These are phyloP conservation scores for Himalopsyche phryganea DNA, from an alignment of 1,140 invertebrate species.

Conservation along the genomic window DNA sequence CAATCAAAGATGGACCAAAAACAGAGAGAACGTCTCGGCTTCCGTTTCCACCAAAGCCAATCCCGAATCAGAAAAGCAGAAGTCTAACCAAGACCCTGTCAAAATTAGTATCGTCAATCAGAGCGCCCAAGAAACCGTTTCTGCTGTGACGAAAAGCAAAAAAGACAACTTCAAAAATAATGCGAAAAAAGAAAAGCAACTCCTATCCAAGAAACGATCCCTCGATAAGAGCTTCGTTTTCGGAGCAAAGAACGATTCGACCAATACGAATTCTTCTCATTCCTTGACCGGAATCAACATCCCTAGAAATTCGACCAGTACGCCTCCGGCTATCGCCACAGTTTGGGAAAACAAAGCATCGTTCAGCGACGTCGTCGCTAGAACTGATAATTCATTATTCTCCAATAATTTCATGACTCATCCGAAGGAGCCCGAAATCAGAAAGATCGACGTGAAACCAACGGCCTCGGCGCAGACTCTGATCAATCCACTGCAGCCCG, in stretches of 20 bases:
- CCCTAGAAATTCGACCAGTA: constrained; percentile 27
- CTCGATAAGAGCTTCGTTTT: constrained; percentile 31
- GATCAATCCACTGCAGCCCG: background rate
- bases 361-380: constrained; percentile 32
- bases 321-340: constrained; percentile 27
- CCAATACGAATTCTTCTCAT: background rate
- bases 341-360: constrained; percentile 34
- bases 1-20: constrained; percentile 30
- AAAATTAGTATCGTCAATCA: too few species aligned
- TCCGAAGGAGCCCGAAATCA: constrained; percentile 21
- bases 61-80: constrained; percentile 9
- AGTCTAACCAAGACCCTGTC: too few species aligned
- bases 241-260: constrained; percentile 19
- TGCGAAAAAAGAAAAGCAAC: constrained; percentile 27
- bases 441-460: constrained; percentile 21
- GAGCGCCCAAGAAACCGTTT: constrained; percentile 10
- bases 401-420: constrained; percentile 18
- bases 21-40: constrained; percentile 22
- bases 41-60: constrained; percentile 8
- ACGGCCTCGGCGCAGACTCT: background rate
- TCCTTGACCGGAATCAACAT: constrained; percentile 7
- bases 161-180: constrained; percentile 23
- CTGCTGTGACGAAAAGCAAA: constrained; percentile 10
- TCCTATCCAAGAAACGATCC: constrained; percentile 24
- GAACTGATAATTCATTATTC: constrained; percentile 27